Percentiles rank a stretch among this genome's conserved stretches.
phyloP scores from a whole-genome alignment of 1,140 invertebrate genomes.

The Mercenaria mercenaria region DNA sequence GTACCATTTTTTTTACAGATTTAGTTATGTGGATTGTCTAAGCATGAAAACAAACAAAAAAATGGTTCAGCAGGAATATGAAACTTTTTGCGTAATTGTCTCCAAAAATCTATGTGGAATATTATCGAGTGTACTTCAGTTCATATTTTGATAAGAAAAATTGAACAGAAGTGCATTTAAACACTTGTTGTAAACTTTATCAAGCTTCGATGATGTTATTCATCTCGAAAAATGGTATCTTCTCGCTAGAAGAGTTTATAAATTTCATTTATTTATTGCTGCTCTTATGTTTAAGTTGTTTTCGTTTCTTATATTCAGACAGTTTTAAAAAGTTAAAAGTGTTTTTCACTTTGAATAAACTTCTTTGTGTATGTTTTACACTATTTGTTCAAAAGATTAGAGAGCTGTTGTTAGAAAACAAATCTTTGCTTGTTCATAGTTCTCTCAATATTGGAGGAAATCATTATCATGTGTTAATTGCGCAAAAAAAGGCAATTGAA shows the following conservation, averaged over 20 bases:
- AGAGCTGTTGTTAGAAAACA: background rate
- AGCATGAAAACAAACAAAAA: no score
- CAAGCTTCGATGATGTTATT: background rate
- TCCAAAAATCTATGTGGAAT: background rate
- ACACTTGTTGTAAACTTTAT: background rate
- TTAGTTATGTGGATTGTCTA: no score
- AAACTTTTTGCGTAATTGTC: no score
- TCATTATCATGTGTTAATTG: no score
- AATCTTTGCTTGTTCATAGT: background rate
- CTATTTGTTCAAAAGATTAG: slow-evolving; percentile 4
- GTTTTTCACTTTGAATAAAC: background rate
- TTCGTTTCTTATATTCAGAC: background rate
- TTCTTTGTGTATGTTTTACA: background rate
- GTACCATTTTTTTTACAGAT: no score
- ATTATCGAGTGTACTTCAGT: background rate
- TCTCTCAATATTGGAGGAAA: background rate
- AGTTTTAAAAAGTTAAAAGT: background rate
- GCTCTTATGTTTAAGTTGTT: no score
- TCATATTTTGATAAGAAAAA: background rate
- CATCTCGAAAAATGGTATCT: background rate
- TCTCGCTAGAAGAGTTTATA: background rate
- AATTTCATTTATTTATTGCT: background rate
- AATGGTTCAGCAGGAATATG: no score
- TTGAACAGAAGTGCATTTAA: background rate
- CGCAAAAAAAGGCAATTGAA: no score